These are phyloP conservation scores for Labeo catla DNA, from an alignment of 2,113 vertebrate species.

Conservation along the genomic window DNA sequence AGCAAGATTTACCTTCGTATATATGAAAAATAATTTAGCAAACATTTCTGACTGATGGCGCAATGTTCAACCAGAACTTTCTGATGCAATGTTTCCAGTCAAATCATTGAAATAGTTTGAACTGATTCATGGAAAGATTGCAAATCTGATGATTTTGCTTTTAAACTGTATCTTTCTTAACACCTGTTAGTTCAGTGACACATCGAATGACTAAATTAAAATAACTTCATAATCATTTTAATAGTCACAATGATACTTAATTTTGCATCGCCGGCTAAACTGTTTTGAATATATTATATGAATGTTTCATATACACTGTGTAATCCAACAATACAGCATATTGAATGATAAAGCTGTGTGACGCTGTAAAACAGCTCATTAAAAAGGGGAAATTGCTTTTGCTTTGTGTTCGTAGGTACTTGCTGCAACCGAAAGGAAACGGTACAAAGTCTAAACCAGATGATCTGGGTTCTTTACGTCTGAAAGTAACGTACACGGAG, in stretches of 20 bases:
- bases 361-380: background rate
- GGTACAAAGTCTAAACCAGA: constrained; percentile 93
- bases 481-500: constrained; percentile 94
- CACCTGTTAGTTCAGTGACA: background rate
- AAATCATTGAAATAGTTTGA: background rate
- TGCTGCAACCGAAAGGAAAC: constrained; percentile 93
- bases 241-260: background rate
- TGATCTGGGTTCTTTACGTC: constrained; percentile 90
- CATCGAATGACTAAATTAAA: background rate
- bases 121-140: background rate
- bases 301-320: background rate
- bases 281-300: background rate
- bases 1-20: background rate
- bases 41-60: background rate
- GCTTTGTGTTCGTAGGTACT: constrained; percentile 81
- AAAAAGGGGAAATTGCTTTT: background rate
- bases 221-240: background rate
- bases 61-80: background rate
- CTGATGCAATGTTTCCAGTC: background rate
- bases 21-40: background rate
- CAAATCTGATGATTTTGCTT: background rate
- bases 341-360: background rate
- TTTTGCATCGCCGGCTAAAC: background rate
- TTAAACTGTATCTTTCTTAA: background rate
- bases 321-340: background rate